These are phyloP conservation scores for Formicarius rufipectus DNA, from an alignment of 2,113 vertebrate species.

Conservation along the genomic window DNA sequence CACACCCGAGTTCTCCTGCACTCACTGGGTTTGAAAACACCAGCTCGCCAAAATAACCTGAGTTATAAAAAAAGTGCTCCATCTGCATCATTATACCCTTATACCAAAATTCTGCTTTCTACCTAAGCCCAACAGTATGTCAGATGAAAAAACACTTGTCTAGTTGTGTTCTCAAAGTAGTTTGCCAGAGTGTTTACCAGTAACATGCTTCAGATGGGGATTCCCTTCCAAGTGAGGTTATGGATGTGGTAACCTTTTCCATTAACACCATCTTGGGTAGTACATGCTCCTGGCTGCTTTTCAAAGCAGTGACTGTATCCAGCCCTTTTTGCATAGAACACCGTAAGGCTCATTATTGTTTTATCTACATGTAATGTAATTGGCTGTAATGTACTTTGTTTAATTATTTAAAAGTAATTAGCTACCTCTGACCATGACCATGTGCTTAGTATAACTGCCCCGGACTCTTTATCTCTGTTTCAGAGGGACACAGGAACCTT, in stretches of 20 bases:
- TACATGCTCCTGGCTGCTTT: not conserved
- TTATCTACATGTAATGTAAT: constrained; percentile 23
- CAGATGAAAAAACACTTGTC: not conserved
- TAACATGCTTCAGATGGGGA: not conserved
- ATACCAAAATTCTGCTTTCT: not conserved
- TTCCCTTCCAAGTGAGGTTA: not conserved
- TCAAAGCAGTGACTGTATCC: not conserved
- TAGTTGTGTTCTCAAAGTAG: not conserved
- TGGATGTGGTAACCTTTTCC: not conserved
- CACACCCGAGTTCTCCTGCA: not conserved
- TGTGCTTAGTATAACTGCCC: constrained; percentile 66
- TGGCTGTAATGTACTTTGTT: constrained; percentile 42
- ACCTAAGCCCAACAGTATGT: not conserved
- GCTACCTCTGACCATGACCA: constrained; percentile 10
- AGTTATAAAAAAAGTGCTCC: not conserved
- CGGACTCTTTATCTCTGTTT: constrained; percentile 88
- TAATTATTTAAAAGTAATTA: constrained; percentile 38
- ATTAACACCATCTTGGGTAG: not conserved
- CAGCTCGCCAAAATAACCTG: not conserved
- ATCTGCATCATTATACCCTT: not conserved
- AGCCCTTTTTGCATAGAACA: not conserved
- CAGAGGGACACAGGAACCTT: constrained; percentile 94
- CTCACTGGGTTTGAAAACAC: not conserved
- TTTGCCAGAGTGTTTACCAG: not conserved
- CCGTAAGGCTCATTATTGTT: not conserved